Base-by-base conservation (phyloP, 2,888 invertebrate species). In the Drosophila cracens region DNA sequence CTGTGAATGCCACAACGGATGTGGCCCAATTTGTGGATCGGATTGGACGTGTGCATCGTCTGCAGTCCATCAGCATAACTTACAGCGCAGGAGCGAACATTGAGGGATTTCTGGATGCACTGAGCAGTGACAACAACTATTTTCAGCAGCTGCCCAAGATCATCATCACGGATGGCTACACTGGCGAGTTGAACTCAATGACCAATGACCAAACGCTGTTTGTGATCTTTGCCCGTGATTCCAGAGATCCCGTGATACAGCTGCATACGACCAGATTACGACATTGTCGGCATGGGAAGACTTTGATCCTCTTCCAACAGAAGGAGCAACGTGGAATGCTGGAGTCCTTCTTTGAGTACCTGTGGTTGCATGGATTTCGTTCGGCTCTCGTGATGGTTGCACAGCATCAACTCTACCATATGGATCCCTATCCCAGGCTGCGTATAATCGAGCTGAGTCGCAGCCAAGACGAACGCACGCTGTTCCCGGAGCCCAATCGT, bases 391-490 rank as follows among this genome's bases (percentile, higher is more conserved):
- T 86, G 6, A 67, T 88, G 63, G 59, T 81, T 34, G 77, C 56
- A 1, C 43, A 63, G 4, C 56, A 25, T 2, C 46, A 56, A 18
- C 63, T 83, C n/a, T 88, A 82, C 52, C 71, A 74, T 33, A 79
- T 87, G 75, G 81, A 88, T 71, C 90, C 87, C 0, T 87, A 90
- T 69, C 90, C 88, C 25, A 52, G n/a, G 0, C 5, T 88, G 5
- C 74, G 74, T n/a, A 69, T 87, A 2, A 33, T 68, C 2, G 36
- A 53, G 13, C 27, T 79, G 2, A 51, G 34, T 13, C 38, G 13
- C 4, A 31, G 33, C 16, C 53, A 62, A 48, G 67, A 71, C 10
- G 57, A 2, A 36, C 34, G 13, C 0, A 31, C 29, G 8, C 49
- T 90, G 6, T 87, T 90, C 52, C 90, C 87, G 1, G 1, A 4